These are phyloP conservation scores for Cataglyphis altisquamis DNA, from an alignment of 2,888 invertebrate genomes.

Conservation along the genomic window DNA sequence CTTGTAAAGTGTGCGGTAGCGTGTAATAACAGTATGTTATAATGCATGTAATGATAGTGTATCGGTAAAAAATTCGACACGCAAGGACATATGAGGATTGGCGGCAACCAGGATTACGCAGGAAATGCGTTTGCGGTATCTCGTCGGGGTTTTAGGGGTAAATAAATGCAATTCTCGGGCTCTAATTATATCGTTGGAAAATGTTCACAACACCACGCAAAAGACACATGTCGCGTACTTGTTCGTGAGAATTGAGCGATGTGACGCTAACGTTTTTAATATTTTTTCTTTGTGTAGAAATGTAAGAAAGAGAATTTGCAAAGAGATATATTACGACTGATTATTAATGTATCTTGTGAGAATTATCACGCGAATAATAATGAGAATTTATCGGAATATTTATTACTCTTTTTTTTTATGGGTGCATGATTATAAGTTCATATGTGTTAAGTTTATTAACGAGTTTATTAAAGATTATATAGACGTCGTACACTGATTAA, in stretches of 20 bases:
- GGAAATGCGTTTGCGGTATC: conserved; percentile 31
- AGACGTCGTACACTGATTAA: background rate
- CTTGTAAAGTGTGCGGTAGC: conserved; percentile 1
- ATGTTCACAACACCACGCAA: conserved; percentile 23
- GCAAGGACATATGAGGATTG: conserved; percentile 29
- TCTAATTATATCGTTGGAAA: conserved; percentile 14
- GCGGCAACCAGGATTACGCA: conserved; percentile 41
- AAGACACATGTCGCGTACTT: conserved; percentile 13
- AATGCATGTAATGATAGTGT: conserved; percentile 35
- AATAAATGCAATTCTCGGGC: conserved; percentile 39
- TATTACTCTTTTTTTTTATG: too few species aligned
- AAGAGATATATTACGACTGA: background rate
- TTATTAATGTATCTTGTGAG: background rate
- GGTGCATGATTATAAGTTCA: too few species aligned
- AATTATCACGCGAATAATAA: background rate
- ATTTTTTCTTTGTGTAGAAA: background rate
- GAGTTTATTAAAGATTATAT: too few species aligned
- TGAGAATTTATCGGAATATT: background rate
- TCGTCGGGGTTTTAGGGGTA: conserved; percentile 32
- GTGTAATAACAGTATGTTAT: conserved; percentile 33
- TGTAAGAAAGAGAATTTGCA: background rate
- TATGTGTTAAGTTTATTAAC: too few species aligned
- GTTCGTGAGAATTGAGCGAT: conserved; percentile 26
- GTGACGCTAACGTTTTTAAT: background rate
- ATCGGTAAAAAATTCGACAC: conserved; percentile 38